Evolutionary conservation across 2,113 vertebrate genomes (phyloP).

Genomic region (Phalacrocorax carbo): DNA sequence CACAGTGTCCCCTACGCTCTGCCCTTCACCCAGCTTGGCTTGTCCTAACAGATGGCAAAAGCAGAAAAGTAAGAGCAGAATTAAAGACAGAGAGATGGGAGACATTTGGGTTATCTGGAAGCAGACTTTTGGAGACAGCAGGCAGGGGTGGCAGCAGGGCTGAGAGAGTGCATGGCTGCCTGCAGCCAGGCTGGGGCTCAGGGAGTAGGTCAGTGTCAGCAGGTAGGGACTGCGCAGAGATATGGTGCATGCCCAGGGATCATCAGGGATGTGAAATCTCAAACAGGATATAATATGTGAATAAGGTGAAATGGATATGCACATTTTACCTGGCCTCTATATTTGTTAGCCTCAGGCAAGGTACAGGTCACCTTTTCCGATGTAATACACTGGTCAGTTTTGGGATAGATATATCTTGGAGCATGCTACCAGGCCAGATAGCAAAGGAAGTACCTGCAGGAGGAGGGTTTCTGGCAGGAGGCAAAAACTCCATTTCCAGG

Average conservation of each 20-base stretch:
- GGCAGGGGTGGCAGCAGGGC: background rate
- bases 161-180: rapidly evolving
- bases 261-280: rapidly evolving
- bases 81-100: background rate
- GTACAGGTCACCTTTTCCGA: background rate
- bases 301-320: background rate
- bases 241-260: rapidly evolving
- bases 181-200: rapidly evolving
- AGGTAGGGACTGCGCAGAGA: rapidly evolving
- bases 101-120: background rate
- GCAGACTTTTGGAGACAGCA: background rate
- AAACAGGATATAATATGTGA: rapidly evolving
- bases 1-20: background rate
- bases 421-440: background rate
- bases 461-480: background rate
- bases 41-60: background rate
- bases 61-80: background rate
- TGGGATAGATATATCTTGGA: background rate
- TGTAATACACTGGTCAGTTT: background rate
- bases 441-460: background rate
- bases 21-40: background rate
- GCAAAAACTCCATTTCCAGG: background rate
- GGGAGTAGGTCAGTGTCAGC: background rate
- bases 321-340: background rate
- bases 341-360: background rate